These are phyloP conservation scores for Trissolcus brochymenae DNA, from an alignment of 2,888 invertebrate genomes.

Conservation along the genomic window DNA sequence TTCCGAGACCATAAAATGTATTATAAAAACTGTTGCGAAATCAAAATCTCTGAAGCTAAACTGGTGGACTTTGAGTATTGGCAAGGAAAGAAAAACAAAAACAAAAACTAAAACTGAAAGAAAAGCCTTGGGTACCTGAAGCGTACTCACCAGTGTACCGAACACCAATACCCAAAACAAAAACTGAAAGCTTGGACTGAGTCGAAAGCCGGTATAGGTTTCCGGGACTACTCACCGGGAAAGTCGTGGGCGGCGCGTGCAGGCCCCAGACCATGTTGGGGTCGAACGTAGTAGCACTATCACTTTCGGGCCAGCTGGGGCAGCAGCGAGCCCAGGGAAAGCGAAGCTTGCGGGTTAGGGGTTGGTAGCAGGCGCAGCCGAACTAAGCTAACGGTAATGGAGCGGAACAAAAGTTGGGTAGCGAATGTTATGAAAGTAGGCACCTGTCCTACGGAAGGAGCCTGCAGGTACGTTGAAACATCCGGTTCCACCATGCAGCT, in stretches of 20 bases:
- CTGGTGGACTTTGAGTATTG: too few relatives aligned
- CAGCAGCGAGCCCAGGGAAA: slow-evolving; percentile 2
- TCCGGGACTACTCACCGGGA: slow-evolving; percentile 15
- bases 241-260: slow-evolving; percentile 10
- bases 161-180: background rate
- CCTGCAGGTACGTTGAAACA: slow-evolving; percentile 95
- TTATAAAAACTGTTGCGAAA: too few relatives aligned
- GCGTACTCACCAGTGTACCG: too few relatives aligned
- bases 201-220: background rate
- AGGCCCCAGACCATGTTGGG: slow-evolving; percentile 15
- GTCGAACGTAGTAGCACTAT: background rate
- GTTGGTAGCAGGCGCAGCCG: slow-evolving; percentile 14
- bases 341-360: slow-evolving; percentile 2
- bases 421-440: slow-evolving; percentile 24
- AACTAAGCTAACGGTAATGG: slow-evolving; percentile 19
- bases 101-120: too few relatives aligned
- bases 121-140: too few relatives aligned
- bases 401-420: slow-evolving; percentile 4
- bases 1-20: too few relatives aligned
- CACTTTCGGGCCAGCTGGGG: background rate
- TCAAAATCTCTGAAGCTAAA: too few relatives aligned
- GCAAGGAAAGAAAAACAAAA: too few relatives aligned
- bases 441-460: slow-evolving; percentile 97
- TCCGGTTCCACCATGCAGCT: slow-evolving; percentile 97
- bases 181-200: background rate